Conservation (phyloP, 2,113 vertebrate species). For the Morphnarchus princeps region DNA sequence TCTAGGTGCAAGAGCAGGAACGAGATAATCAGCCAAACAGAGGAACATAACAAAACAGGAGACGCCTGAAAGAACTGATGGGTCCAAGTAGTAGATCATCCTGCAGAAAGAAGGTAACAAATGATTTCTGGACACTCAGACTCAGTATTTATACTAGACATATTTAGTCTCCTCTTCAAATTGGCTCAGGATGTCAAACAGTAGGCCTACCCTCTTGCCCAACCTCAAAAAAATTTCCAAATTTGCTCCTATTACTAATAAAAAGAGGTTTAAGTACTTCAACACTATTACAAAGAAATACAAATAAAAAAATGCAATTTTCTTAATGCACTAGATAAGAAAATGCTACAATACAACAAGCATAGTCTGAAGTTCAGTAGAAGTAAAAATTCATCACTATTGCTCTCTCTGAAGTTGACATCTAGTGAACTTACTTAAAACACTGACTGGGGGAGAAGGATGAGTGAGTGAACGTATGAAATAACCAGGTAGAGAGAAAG, state of each 20-base stretch:
- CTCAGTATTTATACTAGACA: not conserved
- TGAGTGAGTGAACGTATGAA: not conserved
- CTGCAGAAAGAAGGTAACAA: conserved; percentile 67
- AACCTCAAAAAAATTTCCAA: not conserved
- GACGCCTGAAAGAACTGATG: conserved; percentile 93
- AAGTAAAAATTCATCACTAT: not conserved
- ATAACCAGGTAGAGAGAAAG: not conserved
- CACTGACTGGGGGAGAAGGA: not conserved
- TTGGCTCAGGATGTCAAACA: not conserved
- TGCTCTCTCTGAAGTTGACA: not conserved
- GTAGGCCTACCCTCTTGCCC: not conserved
- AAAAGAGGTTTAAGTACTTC: not conserved
- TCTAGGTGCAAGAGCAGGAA: conserved; percentile 91
- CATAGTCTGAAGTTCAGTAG: not conserved
- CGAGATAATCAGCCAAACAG: conserved; percentile 95
- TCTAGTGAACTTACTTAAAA: not conserved
- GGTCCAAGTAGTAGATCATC: conserved; percentile 93
- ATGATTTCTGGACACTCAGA: not conserved
- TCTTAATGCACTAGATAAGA: not conserved
- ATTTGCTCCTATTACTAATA: not conserved
- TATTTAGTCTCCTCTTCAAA: not conserved
- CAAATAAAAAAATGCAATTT: not conserved
- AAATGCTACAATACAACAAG: not conserved
- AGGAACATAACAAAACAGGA: conserved; percentile 93
- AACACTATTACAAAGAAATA: not conserved